Evolutionary conservation across 2,113 vertebrate genomes (phyloP), one percentile per base, ranked within the genome.

Genomic region (Apteryx mantelli): DNA sequence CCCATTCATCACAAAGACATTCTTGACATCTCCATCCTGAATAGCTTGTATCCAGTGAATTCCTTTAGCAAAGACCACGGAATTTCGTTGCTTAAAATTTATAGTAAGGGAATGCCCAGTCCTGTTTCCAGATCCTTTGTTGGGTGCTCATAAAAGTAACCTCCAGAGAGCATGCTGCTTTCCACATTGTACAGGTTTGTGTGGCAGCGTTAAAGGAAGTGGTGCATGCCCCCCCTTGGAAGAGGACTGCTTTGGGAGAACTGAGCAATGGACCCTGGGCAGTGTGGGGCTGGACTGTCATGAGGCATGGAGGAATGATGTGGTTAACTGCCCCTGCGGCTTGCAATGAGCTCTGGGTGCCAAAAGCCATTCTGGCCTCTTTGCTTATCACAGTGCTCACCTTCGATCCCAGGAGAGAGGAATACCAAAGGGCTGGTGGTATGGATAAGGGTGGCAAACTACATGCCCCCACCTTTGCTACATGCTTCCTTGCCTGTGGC

Each of bases 41-140:
- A 77, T 2, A 2, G 40, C n/a, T 34, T 88, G 63, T 38, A 38
- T 24, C 36, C 13, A 65, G 24, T 50, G 25, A 74, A 82, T 82
- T 85, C 19, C 9, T 24, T 82, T 65, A 1, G 1, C 22, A 53
- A 94, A 88, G 89, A 22, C 24, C 93, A 60, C 91, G 44, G 34
- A 69, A 86, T 77, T 81, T 56, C 53, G 46, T 82, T 66, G 86
- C 10, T 93, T 83, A 61, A 52, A 80, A 89, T 77, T 94, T 95
- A 76, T 34, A 70, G 64, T 22, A 80, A 80, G 76, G 22, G 38
- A 86, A 88, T 58, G 48, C 10, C 2, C n/a, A 68, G 32, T 65
- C 1, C 16, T 82, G 34, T 58, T 88, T 91, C 32, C 32, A 76
- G 68, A 53, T 5, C 38, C 40, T 56, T 90, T 83, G 87, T 64